Evolutionary conservation across 1,140 invertebrate species (phyloP).

Genomic region (Hyposmocoma kahamanoa): DNA sequence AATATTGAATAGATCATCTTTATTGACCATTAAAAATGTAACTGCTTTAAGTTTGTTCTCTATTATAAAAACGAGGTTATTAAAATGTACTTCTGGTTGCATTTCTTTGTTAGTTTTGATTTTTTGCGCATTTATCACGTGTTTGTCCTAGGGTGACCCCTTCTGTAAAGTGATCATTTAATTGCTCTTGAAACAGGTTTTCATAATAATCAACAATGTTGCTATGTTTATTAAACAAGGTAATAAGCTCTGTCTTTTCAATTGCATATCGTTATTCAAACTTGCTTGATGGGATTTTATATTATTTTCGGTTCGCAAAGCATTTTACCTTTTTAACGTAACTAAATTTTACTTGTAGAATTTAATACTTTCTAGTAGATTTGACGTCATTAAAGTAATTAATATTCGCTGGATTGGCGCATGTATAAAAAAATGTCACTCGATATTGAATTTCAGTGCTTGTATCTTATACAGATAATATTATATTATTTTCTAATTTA

Average conservation of each 20-base stretch:
- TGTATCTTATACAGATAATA: no score
- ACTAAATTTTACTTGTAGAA: no score
- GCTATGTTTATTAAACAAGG: slow-evolving; percentile 69
- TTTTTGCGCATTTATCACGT: slow-evolving; percentile 48
- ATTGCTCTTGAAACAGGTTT: slow-evolving; percentile 42
- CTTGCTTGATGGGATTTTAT: no score
- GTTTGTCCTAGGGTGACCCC: slow-evolving; percentile 24
- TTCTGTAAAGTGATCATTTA: slow-evolving; percentile 23
- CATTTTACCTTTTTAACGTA: background rate
- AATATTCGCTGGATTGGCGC: no score
- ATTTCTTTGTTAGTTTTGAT: slow-evolving; percentile 40
- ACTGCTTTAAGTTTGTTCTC: slow-evolving; percentile 28
- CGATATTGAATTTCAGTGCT: no score
- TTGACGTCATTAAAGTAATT: no score
- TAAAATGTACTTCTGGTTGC: slow-evolving; percentile 56
- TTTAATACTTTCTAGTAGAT: no score
- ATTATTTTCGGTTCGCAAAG: background rate
- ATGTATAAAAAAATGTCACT: no score
- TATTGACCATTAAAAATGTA: slow-evolving; percentile 56
- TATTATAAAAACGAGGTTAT: slow-evolving; percentile 41
- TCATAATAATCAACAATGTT: slow-evolving; percentile 57
- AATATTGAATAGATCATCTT: slow-evolving; percentile 30
- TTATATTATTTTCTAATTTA: no score
- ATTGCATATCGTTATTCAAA: slow-evolving; percentile 30
- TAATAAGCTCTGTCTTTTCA: slow-evolving; percentile 49